Percentiles rank a stretch among this genome's conserved stretches.
Evolutionary conservation across 2,797 vertebrate species (phyloP).

Genomic region (Myotis vivesi): DNA sequence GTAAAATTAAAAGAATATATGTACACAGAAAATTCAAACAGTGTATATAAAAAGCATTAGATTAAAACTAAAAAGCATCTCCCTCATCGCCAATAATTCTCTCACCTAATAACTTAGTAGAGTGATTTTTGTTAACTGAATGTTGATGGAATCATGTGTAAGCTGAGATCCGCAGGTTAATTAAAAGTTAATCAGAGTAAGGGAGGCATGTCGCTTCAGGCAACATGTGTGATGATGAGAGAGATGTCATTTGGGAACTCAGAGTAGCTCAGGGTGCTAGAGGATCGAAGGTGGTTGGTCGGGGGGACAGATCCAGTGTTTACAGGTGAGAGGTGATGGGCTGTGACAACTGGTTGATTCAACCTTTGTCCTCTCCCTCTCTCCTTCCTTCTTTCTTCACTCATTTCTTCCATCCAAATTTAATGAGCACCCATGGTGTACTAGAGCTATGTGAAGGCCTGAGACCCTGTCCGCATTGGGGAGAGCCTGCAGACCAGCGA

Average conservation of each 20-base stretch:
- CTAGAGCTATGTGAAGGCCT: background rate
- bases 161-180: slow-evolving; percentile 35
- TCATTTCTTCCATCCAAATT: background rate
- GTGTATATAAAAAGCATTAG: background rate
- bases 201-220: background rate
- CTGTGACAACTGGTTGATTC: background rate
- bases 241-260: background rate
- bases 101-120: background rate
- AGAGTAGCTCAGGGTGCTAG: background rate
- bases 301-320: background rate
- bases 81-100: background rate
- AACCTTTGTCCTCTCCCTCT: background rate
- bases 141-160: background rate
- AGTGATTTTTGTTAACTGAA: background rate
- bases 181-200: slow-evolving; percentile 40
- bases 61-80: background rate
- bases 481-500: background rate
- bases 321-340: background rate
- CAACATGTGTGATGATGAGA: background rate
- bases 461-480: background rate
- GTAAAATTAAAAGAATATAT: slow-evolving; percentile 47
- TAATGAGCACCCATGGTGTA: background rate
- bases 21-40: background rate
- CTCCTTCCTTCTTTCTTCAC: background rate
- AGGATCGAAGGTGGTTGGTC: background rate